Conservation (phyloP, 2,797 vertebrate species). For the Epinephelus malabaricus region DNA sequence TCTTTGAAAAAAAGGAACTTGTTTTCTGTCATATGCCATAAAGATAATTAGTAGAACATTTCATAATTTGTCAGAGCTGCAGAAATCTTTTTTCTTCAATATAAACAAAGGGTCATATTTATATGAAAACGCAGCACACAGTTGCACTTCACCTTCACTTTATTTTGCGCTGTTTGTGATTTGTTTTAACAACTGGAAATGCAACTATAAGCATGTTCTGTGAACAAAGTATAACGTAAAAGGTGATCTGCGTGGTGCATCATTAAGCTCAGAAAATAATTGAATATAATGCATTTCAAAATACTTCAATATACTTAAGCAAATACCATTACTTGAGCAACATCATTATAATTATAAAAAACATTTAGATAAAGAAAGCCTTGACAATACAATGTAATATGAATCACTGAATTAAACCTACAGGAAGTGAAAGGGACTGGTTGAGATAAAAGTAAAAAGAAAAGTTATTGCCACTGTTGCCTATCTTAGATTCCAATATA, state of each 20-base stretch:
- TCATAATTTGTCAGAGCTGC: background rate
- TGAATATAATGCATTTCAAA: background rate
- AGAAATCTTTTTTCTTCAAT: background rate
- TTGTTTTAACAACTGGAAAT: background rate
- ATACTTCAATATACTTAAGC: background rate
- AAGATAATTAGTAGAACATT: background rate
- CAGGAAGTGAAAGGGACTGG: background rate
- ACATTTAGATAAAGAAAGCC: background rate
- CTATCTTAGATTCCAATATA: background rate
- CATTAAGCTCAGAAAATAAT: background rate
- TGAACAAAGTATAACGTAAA: too few relatives aligned
- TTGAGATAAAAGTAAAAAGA: background rate
- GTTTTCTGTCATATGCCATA: background rate
- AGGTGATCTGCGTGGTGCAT: background rate
- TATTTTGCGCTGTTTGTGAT: background rate
- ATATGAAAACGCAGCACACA: background rate
- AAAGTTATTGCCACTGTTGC: background rate
- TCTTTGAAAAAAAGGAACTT: background rate
- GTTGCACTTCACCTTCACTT: background rate
- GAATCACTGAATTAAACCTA: background rate
- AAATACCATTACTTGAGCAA: too few relatives aligned
- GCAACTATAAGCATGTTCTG: background rate
- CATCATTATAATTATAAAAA: background rate
- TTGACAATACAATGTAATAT: background rate
- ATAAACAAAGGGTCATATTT: background rate